Base-by-base conservation (phyloP, 1,140 invertebrate genomes). In the Drosophila truncata region DNA sequence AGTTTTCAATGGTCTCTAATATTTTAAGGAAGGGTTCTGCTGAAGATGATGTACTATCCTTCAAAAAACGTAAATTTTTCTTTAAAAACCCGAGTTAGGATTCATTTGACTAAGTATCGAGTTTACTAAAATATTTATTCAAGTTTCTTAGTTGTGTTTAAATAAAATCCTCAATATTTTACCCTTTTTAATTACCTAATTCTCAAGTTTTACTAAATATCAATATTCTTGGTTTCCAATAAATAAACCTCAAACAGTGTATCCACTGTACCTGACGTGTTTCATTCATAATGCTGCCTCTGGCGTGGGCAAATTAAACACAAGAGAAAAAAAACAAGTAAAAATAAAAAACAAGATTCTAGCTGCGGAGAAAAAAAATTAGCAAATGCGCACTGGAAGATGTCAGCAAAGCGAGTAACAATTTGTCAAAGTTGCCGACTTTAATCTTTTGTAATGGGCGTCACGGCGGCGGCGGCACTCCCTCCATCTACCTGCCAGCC, bases 351-450 rank as follows among this genome's bases (percentile, higher is more conserved):
- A 66, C 66, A 70, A 70, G 41, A 72, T 29, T 62, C 69, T 74
- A 39, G 65, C 47, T 41, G 64, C 42, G n/a, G 33, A 66, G 65
- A 62, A 82, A 84, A 84, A 49, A 49, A n/a, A 86, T 80, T 71
- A 82, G 69, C 44, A 61, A 73, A 49, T 52, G 71, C 44, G 78
- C 73, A 83, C 83, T 87, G 77, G 78, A 42, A 87, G 83, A 85
- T 88, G 85, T 88, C 85, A 90, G 66, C 85, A 59, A 70, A 78
- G 55, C 71, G 58, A 75, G 63, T 80, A 90, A 88, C 81, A 88
- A 88, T 88, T 88, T 88, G 85, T 88, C 85, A 88, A 90, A 79
- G 77, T 88, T 73, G 80, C 76, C 44, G 52, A 71, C 62, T 70
- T 67, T 67, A 58, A 64, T 73, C 60, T 62, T 63, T 72, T 72